These are phyloP conservation scores for Clanis bilineata DNA, from an alignment of 2,888 invertebrate species.

Conservation along the genomic window DNA sequence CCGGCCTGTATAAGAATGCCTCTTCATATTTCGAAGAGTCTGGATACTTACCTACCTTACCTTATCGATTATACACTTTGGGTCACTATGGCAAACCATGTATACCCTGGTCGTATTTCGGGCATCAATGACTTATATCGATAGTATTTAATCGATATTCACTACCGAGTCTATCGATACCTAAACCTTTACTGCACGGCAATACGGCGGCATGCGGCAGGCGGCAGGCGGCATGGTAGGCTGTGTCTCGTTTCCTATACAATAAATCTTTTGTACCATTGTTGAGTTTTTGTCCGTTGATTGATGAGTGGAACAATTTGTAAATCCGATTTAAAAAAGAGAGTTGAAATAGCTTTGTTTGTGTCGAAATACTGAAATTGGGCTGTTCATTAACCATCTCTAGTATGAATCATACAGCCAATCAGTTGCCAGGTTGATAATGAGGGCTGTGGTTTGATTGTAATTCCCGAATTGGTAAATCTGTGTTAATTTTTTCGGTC, in stretches of 20 bases:
- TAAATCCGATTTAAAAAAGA: neutral
- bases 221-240: neutral
- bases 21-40: too few relatives aligned
- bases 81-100: too few relatives aligned
- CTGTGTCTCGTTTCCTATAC: neutral
- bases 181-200: neutral
- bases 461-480: too few relatives aligned
- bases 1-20: too few relatives aligned
- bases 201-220: neutral
- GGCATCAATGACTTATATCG: neutral
- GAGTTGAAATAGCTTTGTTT: neutral
- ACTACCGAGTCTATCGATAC: neutral
- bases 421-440: too few relatives aligned
- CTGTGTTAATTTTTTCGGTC: too few relatives aligned
- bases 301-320: neutral
- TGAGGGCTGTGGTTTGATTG: too few relatives aligned
- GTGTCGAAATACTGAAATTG: neutral
- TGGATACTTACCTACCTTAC: too few relatives aligned
- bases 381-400: neutral
- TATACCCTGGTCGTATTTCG: too few relatives aligned
- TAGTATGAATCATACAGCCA: too few relatives aligned
- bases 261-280: conserved; percentile 10
- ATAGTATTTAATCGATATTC: neutral
- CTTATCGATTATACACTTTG: too few relatives aligned
- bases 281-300: conserved; percentile 7